These are phyloP conservation scores for Silurus aristotelis DNA, from an alignment of 2,797 vertebrate genomes.

Conservation along the genomic window DNA sequence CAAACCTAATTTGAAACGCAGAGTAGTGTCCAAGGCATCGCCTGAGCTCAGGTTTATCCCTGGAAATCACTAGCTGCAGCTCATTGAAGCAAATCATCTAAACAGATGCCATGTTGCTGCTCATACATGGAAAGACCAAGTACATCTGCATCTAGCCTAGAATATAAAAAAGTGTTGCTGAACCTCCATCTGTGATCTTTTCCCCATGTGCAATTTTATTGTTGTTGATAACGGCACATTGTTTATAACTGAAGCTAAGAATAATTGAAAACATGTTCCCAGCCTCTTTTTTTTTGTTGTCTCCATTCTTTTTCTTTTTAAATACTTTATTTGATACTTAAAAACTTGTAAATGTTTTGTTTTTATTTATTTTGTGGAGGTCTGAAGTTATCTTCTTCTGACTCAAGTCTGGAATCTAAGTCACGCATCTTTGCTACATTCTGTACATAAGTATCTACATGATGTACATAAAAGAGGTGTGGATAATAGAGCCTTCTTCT, in stretches of 20 bases:
- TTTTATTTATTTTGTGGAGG: not conserved
- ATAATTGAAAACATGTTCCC: not conserved
- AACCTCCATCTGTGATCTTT: not conserved
- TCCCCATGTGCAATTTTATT: conserved; percentile 10
- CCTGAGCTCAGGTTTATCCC: conserved; percentile 48
- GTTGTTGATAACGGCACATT: not conserved
- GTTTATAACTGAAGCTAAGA: not conserved
- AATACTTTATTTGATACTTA: not conserved
- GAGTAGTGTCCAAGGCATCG: conserved; percentile 42
- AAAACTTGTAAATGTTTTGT: not conserved
- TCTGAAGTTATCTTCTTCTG: not conserved
- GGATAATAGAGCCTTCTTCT: not conserved
- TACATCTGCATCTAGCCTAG: conserved; percentile 47
- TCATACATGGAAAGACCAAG: conserved; percentile 44
- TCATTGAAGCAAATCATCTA: conserved; percentile 32
- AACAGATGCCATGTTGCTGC: conserved; percentile 51
- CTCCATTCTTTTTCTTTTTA: not conserved
- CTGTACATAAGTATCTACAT: not conserved
- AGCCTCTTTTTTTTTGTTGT: not conserved
- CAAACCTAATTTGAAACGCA: conserved; percentile 40
- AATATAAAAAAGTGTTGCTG: not conserved
- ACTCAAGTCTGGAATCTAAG: not conserved
- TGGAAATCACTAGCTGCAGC: conserved; percentile 46
- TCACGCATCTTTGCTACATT: not conserved
- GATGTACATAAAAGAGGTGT: not conserved